Conservation (phyloP, 2,797 vertebrate genomes). For the Pelobates cultripes region DNA sequence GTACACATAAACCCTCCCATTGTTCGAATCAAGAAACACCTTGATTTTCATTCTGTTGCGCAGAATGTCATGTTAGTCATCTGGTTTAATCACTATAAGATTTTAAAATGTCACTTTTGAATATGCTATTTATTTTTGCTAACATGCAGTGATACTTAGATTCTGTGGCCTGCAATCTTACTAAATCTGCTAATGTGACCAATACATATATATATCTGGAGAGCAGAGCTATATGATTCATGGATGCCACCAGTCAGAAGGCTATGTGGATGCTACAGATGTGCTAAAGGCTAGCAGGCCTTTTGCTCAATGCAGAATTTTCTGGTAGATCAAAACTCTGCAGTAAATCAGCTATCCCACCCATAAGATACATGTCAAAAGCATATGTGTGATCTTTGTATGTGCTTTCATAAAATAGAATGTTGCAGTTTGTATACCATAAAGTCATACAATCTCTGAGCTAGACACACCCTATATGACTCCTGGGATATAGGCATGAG, state of each 20-base stretch:
- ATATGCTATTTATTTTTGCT: too few relatives aligned
- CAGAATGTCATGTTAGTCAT: not conserved
- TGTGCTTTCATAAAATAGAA: not conserved
- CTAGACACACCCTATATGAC: constrained; percentile 54
- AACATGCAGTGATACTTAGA: too few relatives aligned
- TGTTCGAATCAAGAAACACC: constrained; percentile 14
- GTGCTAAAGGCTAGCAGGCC: constrained; percentile 26
- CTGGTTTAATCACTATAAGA: not conserved
- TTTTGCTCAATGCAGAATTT: constrained; percentile 2
- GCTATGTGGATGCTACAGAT: constrained; percentile 2
- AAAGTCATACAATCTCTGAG: constrained; percentile 25
- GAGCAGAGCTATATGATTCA: not conserved
- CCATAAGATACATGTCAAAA: not conserved
- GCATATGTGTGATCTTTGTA: not conserved
- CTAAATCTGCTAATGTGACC: not conserved
- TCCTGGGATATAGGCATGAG: constrained; percentile 45
- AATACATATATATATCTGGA: not conserved
- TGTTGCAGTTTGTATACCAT: constrained; percentile 22
- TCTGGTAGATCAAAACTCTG: constrained; percentile 12
- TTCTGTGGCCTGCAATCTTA: too few relatives aligned
- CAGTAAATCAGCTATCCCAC: not conserved
- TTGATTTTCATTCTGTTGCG: not conserved
- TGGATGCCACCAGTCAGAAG: constrained; percentile 5
- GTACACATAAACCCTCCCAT: constrained; percentile 25
- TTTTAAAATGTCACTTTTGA: too few relatives aligned